Conservation (phyloP, 1,140 invertebrate species). For the Drosophila lini region DNA sequence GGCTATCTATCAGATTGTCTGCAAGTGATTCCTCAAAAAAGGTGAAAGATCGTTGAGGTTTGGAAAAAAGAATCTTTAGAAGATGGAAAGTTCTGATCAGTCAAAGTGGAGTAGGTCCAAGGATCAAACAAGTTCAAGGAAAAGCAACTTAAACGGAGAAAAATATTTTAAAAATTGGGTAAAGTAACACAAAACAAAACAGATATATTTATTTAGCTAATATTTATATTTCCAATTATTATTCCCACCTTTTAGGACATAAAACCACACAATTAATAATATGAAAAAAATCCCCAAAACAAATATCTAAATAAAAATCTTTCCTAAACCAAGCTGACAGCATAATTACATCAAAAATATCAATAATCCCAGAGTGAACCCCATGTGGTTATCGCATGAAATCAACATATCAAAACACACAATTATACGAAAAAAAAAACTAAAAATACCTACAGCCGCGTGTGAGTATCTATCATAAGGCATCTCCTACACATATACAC, state of each 20-base stretch:
- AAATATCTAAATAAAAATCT: not conserved
- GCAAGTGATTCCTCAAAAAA: constrained; percentile 10
- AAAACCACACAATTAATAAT: not conserved
- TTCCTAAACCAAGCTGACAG: constrained; percentile 48
- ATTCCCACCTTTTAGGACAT: not conserved
- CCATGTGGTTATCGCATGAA: constrained; percentile 55
- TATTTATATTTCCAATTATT: no score
- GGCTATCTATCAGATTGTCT: constrained; percentile 21
- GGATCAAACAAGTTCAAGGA: constrained; percentile 6
- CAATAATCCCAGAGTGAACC: constrained; percentile 45
- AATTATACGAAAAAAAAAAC: constrained; percentile 51
- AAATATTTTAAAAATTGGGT: no score
- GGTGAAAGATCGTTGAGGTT: constrained; percentile 10
- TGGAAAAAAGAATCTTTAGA: not conserved
- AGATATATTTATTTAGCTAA: no score
- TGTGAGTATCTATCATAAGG: constrained; percentile 48
- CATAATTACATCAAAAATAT: constrained; percentile 64
- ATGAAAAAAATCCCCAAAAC: not conserved
- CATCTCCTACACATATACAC: constrained; percentile 34
- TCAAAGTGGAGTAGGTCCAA: constrained; percentile 1
- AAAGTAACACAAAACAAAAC: no score
- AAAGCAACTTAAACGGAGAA: not conserved
- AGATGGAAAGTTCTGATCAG: constrained; percentile 26
- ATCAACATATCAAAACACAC: constrained; percentile 75
- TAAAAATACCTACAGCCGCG: constrained; percentile 16